Evolutionary conservation across 2,888 invertebrate species (phyloP).

Genomic region (Thyatira batis): DNA sequence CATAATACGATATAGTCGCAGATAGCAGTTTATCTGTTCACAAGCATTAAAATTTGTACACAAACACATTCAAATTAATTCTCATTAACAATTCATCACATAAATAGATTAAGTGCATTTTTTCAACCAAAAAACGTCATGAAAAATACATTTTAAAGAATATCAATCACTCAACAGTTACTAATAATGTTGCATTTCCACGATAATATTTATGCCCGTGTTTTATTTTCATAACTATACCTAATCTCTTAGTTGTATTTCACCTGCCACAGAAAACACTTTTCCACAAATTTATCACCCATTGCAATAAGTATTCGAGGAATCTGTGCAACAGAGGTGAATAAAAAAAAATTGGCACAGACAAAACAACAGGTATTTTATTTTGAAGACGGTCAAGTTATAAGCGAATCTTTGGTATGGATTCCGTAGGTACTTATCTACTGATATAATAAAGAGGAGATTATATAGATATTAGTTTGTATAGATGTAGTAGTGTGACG

Average conservation of each 20-base stretch:
- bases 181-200: neutral
- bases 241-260: neutral
- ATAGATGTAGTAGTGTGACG: too few species aligned
- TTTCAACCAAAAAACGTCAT: too few species aligned
- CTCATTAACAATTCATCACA: too few species aligned
- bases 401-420: neutral
- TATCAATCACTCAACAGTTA: neutral
- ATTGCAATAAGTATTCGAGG: conserved; percentile 4
- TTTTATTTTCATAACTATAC: neutral
- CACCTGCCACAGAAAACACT: neutral
- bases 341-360: conserved; percentile 26
- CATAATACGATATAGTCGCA: too few species aligned
- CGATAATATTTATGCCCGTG: neutral
- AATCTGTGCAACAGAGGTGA: conserved; percentile 7
- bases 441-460: too few species aligned
- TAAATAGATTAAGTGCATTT: too few species aligned
- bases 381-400: conserved; percentile 10
- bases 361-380: conserved; percentile 28
- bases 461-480: too few species aligned
- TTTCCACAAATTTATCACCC: neutral
- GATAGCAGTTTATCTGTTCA: too few species aligned
- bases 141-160: neutral
- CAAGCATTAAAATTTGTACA: too few species aligned
- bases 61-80: too few species aligned
- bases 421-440: neutral